Evolutionary conservation across 2,113 vertebrate genomes (phyloP).

Genomic region (Cephalopholis sonnerati): DNA sequence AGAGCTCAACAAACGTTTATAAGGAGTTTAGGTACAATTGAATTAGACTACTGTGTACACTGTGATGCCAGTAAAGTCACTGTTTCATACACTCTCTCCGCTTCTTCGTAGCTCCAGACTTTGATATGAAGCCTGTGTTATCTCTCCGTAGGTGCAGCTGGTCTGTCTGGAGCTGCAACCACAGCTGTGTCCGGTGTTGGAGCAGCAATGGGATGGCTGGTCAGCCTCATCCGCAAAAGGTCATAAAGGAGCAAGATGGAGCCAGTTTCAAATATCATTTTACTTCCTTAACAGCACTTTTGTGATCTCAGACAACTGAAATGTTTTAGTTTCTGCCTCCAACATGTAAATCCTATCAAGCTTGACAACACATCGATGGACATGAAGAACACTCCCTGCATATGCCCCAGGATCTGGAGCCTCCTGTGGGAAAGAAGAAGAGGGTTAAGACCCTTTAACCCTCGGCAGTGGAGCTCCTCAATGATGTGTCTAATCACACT

Average conservation of each 20-base stretch:
- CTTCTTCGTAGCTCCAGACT: background rate
- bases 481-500: background rate
- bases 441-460: background rate
- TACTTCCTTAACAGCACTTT: background rate
- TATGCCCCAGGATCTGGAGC: background rate
- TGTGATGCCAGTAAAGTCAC: background rate
- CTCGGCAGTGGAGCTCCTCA: too few species aligned
- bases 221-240: background rate
- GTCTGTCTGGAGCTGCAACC: constrained; percentile 12
- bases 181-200: background rate
- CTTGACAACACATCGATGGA: background rate
- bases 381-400: background rate
- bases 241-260: too few species aligned
- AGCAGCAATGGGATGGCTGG: background rate
- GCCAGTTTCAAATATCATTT: too few species aligned
- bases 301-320: background rate
- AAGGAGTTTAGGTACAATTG: background rate
- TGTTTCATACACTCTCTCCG: background rate
- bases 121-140: background rate
- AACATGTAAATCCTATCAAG: background rate
- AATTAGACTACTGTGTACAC: background rate
- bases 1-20: background rate
- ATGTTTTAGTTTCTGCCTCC: background rate
- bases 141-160: constrained; percentile 36
- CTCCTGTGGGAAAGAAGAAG: background rate